These are phyloP conservation scores for Propithecus coquereli DNA, from an alignment of 2,113 vertebrate genomes.

Conservation along the genomic window DNA sequence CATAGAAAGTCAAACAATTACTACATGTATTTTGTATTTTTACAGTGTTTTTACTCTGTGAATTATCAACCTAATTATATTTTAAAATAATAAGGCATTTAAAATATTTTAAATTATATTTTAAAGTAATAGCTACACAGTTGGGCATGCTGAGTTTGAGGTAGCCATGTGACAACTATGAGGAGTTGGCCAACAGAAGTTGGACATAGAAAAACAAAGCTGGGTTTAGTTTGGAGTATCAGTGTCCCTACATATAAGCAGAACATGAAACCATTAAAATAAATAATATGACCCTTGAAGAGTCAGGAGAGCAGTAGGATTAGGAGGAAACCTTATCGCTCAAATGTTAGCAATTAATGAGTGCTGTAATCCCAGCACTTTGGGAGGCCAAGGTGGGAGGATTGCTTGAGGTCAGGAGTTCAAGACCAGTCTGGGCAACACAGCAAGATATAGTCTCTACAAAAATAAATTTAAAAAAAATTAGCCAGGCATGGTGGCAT, in stretches of 20 bases:
- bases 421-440: no score
- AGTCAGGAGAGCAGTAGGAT: background rate
- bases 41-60: conserved; percentile 28
- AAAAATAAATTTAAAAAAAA: no score
- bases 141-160: conserved; percentile 35
- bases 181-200: background rate
- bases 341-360: conserved; percentile 6
- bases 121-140: conserved; percentile 51
- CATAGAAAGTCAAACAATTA: background rate
- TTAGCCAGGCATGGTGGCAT: no score
- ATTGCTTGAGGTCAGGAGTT: no score
- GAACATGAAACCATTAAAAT: background rate
- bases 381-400: no score
- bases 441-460: no score
- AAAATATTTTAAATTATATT: conserved; percentile 3
- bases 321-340: background rate
- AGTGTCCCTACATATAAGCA: background rate
- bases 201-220: background rate
- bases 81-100: conserved; percentile 51
- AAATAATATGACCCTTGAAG: conserved; percentile 2
- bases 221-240: background rate
- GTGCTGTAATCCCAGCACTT: background rate
- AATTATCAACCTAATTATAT: conserved; percentile 33
- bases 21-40: conserved; percentile 25
- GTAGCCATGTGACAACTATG: background rate